Evolutionary conservation across 2,888 invertebrate species (phyloP), one percentile per base, ranked within the genome.

Genomic region (Chouioia cunea): DNA sequence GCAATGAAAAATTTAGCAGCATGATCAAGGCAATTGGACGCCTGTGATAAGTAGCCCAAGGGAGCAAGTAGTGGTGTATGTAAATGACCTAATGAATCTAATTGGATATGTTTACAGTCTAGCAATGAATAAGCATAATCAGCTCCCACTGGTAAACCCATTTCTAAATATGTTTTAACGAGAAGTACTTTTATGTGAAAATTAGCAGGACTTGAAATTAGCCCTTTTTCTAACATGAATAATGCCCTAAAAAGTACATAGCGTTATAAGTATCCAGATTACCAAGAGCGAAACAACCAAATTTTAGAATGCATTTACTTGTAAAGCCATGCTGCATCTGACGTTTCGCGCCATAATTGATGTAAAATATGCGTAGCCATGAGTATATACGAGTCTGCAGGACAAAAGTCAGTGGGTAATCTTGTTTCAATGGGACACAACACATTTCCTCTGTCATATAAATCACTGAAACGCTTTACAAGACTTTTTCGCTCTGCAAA

Each of bases 101-200:
- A 88, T 86, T 97, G 97, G 77, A 97, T 91, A 86, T 97, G 96
- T 86, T 98, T 98, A 70, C 96, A 90, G 81, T 97, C 97, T 81
- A 98, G 87, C 65, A 82, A 78, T 46, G 78, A 72, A 62, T 82
- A 84, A 0, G 78, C 76, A 71, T 81, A 78, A 77, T 84, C 79
- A 12, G 85, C 85, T 20, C 81, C 83, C 27, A 80, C 81, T 59
- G 83, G 79, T 20, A 85, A 74, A 72, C 85, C 85, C 65, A 82
- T 81, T 76, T 85, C 85, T 56, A 85, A 93, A 84, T 97, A 97
- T 20, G 95, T 89, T 78, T 93, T 92, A 65, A 97, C 88, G 8
- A 95, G 89, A 53, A 97, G 86, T 77, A 97, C 87, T 85, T 97
- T 97, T 15, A 93, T 90, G 82, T 97, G 95, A 85, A 94, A 96